phyloP scores from a whole-genome alignment of 2,113 vertebrate species.

The Tiliqua scincoides region DNA sequence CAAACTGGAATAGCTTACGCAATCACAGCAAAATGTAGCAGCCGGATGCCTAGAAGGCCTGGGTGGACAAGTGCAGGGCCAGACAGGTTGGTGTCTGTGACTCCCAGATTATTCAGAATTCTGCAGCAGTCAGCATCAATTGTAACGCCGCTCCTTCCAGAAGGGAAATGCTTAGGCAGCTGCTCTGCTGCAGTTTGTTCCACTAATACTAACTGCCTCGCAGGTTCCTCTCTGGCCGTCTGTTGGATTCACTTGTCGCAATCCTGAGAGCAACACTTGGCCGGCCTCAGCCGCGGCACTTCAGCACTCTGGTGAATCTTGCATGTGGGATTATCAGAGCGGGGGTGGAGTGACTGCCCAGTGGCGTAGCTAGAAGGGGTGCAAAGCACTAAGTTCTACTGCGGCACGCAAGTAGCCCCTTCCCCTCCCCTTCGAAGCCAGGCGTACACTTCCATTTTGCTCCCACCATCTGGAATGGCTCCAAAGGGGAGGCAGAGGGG shows the following conservation, averaged over 20 bases:
- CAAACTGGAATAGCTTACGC: too few relatives aligned
- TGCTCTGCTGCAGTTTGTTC: not conserved
- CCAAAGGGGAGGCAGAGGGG: too few relatives aligned
- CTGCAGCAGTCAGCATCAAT: not conserved
- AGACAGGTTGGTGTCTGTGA: not conserved
- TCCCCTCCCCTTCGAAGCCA: too few relatives aligned
- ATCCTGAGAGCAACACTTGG: not conserved
- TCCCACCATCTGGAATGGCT: not conserved
- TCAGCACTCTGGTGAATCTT: not conserved
- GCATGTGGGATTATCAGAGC: not conserved
- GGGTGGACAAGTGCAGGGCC: too few relatives aligned
- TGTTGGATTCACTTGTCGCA: not conserved
- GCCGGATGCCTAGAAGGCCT: not conserved
- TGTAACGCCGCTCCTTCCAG: not conserved
- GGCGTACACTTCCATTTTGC: too few relatives aligned
- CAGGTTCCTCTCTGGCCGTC: not conserved
- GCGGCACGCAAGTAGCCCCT: too few relatives aligned
- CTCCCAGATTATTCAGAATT: not conserved
- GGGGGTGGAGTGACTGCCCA: too few relatives aligned
- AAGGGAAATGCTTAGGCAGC: not conserved
- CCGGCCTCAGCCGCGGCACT: too few relatives aligned
- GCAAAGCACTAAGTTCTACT: too few relatives aligned
- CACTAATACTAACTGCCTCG: not conserved
- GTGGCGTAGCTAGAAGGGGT: too few relatives aligned
- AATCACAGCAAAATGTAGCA: not conserved